Evolutionary conservation across 2,888 invertebrate genomes (phyloP).

Genomic region (Tipula unca): DNA sequence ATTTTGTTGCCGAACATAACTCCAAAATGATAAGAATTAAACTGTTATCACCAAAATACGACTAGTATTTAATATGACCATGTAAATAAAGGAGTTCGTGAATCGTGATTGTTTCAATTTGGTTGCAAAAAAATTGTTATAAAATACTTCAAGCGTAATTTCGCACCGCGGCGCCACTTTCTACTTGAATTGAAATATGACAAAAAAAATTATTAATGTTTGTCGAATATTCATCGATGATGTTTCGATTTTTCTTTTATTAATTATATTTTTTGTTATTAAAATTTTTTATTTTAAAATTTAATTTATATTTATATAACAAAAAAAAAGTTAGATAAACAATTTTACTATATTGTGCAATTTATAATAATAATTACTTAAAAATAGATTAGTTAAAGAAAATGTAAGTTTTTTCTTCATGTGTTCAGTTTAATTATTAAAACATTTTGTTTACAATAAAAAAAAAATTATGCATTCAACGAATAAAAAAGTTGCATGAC

Average conservation of each 20-base stretch:
- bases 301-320: background rate
- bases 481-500: background rate
- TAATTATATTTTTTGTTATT: background rate
- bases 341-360: background rate
- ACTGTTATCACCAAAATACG: no score
- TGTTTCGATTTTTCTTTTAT: background rate
- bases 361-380: background rate
- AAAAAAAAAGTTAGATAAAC: background rate
- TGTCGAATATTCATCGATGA: conserved; percentile 16
- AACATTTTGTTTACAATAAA: background rate
- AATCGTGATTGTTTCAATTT: no score
- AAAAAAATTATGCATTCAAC: background rate
- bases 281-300: background rate
- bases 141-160: background rate
- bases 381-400: background rate
- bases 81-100: no score
- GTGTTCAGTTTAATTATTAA: background rate
- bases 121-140: background rate
- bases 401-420: no score
- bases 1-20: no score
- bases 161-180: background rate
- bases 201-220: background rate
- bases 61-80: no score
- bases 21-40: no score
- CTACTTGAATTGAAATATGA: background rate